Conservation (phyloP, 2,797 vertebrate genomes). For the Diplodus sargus region DNA sequence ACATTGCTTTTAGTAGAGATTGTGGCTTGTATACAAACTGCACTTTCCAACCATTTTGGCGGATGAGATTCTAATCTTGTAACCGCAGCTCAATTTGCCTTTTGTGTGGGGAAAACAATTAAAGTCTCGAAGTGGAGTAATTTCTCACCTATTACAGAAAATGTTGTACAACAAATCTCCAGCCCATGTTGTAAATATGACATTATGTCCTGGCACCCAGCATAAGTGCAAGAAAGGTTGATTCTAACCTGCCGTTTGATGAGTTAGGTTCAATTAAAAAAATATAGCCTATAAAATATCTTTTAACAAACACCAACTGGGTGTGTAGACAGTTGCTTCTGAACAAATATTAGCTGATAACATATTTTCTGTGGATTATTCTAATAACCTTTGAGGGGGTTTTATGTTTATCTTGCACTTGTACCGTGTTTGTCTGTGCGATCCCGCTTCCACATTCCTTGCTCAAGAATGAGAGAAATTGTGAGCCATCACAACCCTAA, state of each 20-base stretch:
- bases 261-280: too few relatives aligned
- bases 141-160: not conserved
- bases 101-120: not conserved
- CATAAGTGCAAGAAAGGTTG: not conserved
- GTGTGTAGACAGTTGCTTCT: too few relatives aligned
- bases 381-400: too few relatives aligned
- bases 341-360: too few relatives aligned
- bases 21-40: not conserved
- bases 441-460: too few relatives aligned
- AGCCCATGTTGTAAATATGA: not conserved
- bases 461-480: too few relatives aligned
- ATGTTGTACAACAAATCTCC: slow-evolving; percentile 1
- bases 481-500: too few relatives aligned
- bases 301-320: too few relatives aligned
- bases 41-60: not conserved
- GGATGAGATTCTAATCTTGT: not conserved
- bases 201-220: not conserved
- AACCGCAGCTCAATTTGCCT: not conserved
- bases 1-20: not conserved
- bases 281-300: too few relatives aligned
- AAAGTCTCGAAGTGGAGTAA: not conserved
- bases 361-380: too few relatives aligned
- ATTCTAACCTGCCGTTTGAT: not conserved
- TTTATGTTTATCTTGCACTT: too few relatives aligned
- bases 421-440: too few relatives aligned